Base-by-base conservation (phyloP, 2,888 invertebrate species). In the Agriopis leucophaearia region DNA sequence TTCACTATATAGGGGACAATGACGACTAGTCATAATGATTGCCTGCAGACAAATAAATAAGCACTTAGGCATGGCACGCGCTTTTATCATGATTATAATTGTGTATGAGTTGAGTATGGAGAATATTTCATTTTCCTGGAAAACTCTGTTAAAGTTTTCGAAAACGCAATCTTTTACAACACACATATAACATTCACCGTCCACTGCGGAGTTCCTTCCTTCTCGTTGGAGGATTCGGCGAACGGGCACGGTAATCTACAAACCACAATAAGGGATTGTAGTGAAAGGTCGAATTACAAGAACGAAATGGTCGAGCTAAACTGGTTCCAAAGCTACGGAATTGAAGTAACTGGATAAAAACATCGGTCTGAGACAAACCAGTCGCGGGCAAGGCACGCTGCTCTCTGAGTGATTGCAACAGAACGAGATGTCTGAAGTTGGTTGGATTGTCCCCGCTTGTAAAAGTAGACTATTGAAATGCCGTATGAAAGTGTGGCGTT, bases 291-390 rank as follows among this genome's bases (percentile, higher is more conserved):
- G 88, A 77, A 78, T 82, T 81, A 82, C 83, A 83, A 87, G 86
- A 88, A 86, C 85, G 84, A 86, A 87, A 88, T 88, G 87, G 85
- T 83, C 82, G 84, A 80, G 83, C 84, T 77, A 86, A 92, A 93
- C 92, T 89, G 92, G 92, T 93, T 93, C 84, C 89, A 86, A 85
- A 86, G 88, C 90, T 85, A 90, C 90, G 92, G 92, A 92, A 92
- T 92, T 91, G 88, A 90, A 90, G 92, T 91, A 89, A 91, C 89
- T 90, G 92, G 91, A 92, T 88, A 91, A 92, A 92, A 92, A 92
- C 91, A 90, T 86, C 83, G 85, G 82, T 84, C 84, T 83, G 86
- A 90, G 88, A 88, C 86, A 89, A 91, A 92, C 92, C 92, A 91
- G 92, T 91, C 88, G 85, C 72, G 78, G 57, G 54, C 77, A 81